Conservation (phyloP, 2,797 vertebrate species). For the Apogon hyalosoma region DNA sequence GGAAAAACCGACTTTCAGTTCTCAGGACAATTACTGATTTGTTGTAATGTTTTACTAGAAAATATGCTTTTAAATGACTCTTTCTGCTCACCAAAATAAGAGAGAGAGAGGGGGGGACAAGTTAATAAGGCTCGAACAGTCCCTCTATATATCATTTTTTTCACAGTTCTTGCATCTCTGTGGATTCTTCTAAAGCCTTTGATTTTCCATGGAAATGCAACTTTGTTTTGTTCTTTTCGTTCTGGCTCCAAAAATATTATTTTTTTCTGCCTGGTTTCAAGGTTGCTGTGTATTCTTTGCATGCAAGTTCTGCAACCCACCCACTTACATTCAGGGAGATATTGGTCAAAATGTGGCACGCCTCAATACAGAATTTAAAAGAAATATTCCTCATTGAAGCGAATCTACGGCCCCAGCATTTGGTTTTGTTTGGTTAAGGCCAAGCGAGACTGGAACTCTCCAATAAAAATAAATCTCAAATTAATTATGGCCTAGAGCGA, state of each 20-base stretch:
- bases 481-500: slow-evolving; percentile 98
- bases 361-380: slow-evolving; percentile 88
- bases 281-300: slow-evolving; percentile 30
- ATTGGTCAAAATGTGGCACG: slow-evolving; percentile 88
- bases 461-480: slow-evolving; percentile 99
- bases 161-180: slow-evolving; percentile 3
- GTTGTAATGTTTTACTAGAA: slow-evolving; percentile 87
- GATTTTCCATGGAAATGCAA: slow-evolving; percentile 28
- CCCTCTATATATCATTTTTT: neutral
- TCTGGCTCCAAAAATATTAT: slow-evolving; percentile 25
- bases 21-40: slow-evolving; percentile 89
- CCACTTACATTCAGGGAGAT: slow-evolving; percentile 48
- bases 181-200: neutral
- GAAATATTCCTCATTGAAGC: slow-evolving; percentile 92
- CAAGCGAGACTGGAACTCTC: slow-evolving; percentile 95
- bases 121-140: neutral
- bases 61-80: slow-evolving; percentile 73
- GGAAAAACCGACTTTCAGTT: slow-evolving; percentile 82
- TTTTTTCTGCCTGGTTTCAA: neutral
- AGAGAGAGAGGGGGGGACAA: slow-evolving; percentile 15
- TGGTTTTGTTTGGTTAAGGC: slow-evolving; percentile 98
- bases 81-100: slow-evolving; percentile 50
- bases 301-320: slow-evolving; percentile 40
- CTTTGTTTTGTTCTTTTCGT: slow-evolving; percentile 21
- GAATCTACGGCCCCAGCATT: slow-evolving; percentile 90